Evolutionary conservation across 2,113 vertebrate genomes (phyloP), one percentile per base, ranked within the genome.

Genomic region (Dendrocopos noguchii): DNA sequence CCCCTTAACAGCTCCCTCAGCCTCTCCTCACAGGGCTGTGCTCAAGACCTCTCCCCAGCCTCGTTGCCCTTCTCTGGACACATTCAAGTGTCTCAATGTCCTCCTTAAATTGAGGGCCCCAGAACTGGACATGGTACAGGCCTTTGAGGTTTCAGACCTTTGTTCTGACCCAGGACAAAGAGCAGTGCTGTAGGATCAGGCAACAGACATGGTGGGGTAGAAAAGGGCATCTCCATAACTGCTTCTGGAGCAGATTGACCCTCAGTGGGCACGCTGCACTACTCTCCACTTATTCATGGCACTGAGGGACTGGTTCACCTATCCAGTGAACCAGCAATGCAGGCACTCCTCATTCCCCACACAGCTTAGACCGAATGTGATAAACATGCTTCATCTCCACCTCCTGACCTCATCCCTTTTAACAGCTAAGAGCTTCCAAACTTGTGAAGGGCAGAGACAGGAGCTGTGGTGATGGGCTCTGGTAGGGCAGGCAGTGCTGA

Each of bases 211-310:
- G 4, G 28, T 15, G 15, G 19, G 53, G 8, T 34, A 36, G 33
- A n/a, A 61, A 65, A 65, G 17, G 29, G 5, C 33, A 63, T 44
- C n/a, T 66, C 39, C 9, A 2, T 20, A 28, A 19, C 10, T 33
- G 15, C 13, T 25, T 31, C 39, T 44, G 21, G 28, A 52, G 12
- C 73, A 64, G 42, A 2, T 0, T 1, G 7, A 59, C 15, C 42
- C 56, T 12, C 36, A 27, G 21, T 33, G 56, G 33, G 15, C 64
- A 61, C 0, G 1, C 25, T 44, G 33, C 1, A 2, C 47, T 79
- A 36, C 53, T 60, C 56, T 59, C 1, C 2, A 13, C 42, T 80
- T 28, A 24, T 1, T 0, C 34, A 3, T 33, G n/a, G 34, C 31
- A 64, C 60, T 1, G 1, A 34, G 42, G 31, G 67, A 27, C 42